Conservation (phyloP, 2,797 vertebrate genomes). For the Betta splendens region DNA sequence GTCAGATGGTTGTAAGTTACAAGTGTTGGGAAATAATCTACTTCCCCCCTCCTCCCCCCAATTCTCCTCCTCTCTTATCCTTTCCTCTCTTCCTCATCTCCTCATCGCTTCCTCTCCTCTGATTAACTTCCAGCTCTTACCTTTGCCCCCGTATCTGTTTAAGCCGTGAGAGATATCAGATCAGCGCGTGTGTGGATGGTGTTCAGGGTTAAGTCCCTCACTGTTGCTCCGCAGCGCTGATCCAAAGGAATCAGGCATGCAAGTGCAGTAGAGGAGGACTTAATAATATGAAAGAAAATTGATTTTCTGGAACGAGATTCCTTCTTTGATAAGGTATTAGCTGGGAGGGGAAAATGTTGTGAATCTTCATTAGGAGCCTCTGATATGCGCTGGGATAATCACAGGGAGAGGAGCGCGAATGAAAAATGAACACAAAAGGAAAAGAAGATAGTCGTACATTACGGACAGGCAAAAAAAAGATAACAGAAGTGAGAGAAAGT, state of each 20-base stretch:
- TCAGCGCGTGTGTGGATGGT: slow-evolving; percentile 60
- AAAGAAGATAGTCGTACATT: slow-evolving; percentile 72
- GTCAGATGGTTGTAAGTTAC: neutral
- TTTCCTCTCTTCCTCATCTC: slow-evolving; percentile 10
- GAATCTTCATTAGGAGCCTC: slow-evolving; percentile 86
- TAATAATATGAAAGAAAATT: slow-evolving; percentile 88
- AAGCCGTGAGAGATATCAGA: slow-evolving; percentile 66
- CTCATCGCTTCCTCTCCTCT: slow-evolving; percentile 9
- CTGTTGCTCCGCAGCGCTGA: slow-evolving; percentile 68
- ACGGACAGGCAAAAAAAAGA: slow-evolving; percentile 61
- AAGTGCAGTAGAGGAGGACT: slow-evolving; percentile 81
- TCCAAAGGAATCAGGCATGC: slow-evolving; percentile 77
- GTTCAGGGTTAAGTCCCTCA: slow-evolving; percentile 78
- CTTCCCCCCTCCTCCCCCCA: neutral
- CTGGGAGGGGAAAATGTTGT: slow-evolving; percentile 83
- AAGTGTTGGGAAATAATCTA: neutral
- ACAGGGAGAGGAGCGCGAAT: slow-evolving; percentile 68
- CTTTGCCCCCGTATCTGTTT: slow-evolving; percentile 63
- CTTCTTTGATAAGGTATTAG: slow-evolving; percentile 88
- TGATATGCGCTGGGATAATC: slow-evolving; percentile 82
- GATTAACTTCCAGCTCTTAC: slow-evolving; percentile 35
- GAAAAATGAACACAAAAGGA: slow-evolving; percentile 79
- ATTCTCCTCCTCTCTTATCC: neutral
- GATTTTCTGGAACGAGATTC: slow-evolving; percentile 88
- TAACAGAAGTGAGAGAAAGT: slow-evolving; percentile 52